Percentiles rank a stretch among this genome's conserved stretches.
These are phyloP conservation scores for Halcyon senegalensis DNA, from an alignment of 2,113 vertebrate genomes.

Conservation along the genomic window DNA sequence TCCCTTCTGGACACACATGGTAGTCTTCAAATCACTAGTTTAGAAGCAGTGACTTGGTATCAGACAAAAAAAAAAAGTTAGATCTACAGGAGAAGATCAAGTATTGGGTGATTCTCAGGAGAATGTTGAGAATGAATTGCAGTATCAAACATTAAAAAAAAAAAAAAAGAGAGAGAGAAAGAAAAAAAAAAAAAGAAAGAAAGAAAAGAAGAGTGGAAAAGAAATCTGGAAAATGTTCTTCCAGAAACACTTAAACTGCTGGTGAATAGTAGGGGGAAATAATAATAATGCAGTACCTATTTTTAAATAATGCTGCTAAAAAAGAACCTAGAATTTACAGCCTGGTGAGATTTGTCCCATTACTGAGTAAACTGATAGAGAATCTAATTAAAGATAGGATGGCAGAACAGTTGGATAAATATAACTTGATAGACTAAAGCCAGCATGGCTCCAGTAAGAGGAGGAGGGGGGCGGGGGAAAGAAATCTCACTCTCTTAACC, in stretches of 20 bases:
- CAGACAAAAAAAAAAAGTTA: background rate
- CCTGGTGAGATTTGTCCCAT: slow-evolving; percentile 52
- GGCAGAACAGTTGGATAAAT: slow-evolving; percentile 53
- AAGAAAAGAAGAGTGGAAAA: background rate
- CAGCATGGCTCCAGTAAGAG: slow-evolving; percentile 22
- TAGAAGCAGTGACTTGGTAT: background rate
- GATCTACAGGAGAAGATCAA: background rate
- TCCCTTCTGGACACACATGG: fast-evolving
- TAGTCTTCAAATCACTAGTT: background rate
- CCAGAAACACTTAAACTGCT: background rate
- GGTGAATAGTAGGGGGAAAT: background rate
- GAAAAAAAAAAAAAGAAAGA: background rate
- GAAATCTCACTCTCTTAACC: background rate
- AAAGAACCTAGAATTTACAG: background rate
- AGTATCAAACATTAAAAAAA: background rate
- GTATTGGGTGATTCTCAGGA: background rate
- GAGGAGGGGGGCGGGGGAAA: background rate
- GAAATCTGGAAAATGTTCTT: background rate
- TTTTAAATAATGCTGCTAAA: slow-evolving; percentile 43
- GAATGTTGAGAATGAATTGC: background rate
- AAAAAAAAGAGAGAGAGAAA: too few relatives aligned
- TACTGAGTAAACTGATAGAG: slow-evolving; percentile 14
- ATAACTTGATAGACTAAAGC: background rate
- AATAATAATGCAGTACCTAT: background rate
- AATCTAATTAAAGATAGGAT: slow-evolving; percentile 54